Conservation (phyloP, 1,140 invertebrate species). For the Bombus fervidus region DNA sequence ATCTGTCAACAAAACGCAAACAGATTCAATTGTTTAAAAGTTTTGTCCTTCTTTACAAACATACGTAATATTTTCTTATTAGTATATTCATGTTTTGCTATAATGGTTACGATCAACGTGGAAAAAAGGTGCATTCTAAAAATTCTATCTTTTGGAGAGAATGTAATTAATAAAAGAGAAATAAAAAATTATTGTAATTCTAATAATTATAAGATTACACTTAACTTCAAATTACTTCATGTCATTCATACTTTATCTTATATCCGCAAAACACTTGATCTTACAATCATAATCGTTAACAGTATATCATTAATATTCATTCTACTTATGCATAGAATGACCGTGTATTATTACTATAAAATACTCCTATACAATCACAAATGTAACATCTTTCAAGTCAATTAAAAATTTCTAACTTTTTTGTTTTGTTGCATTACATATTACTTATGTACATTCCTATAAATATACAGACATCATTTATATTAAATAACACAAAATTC, state of each 20-base stretch:
- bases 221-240: constrained; percentile 15
- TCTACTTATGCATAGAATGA: constrained; percentile 31
- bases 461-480: constrained; percentile 36
- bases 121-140: not conserved
- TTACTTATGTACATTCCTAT: constrained; percentile 36
- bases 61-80: not conserved
- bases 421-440: constrained; percentile 15
- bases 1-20: constrained; percentile 1
- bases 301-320: not conserved
- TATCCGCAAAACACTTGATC: not conserved
- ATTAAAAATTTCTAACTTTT: constrained; percentile 25
- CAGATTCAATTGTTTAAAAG: not conserved
- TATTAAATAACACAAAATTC: constrained; percentile 52
- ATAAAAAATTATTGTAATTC: constrained; percentile 18
- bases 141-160: not conserved
- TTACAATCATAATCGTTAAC: constrained; percentile 20
- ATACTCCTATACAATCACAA: constrained; percentile 36
- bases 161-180: not conserved
- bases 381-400: constrained; percentile 42
- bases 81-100: not conserved
- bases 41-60: not conserved
- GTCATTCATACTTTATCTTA: not conserved
- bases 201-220: constrained; percentile 20
- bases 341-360: constrained; percentile 34
- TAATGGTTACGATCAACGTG: not conserved